A percentile compares a stretch with the other conserved stretches of the same genome.
These are phyloP conservation scores for Fragum fragum DNA, from an alignment of 2,888 invertebrate species.

Conservation along the genomic window DNA sequence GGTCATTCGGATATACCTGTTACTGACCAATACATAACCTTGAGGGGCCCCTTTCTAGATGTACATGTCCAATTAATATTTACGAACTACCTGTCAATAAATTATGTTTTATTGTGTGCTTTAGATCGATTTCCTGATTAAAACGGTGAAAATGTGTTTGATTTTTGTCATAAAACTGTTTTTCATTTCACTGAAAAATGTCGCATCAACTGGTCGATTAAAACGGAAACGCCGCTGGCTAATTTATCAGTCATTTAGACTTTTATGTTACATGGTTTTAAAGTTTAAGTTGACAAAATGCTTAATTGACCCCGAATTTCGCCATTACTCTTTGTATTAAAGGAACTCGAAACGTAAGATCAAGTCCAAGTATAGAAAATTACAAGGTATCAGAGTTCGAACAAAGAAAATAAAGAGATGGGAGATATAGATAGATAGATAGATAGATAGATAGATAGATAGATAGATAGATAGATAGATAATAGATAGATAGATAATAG, in stretches of 20 bases:
- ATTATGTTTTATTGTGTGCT: slow-evolving; percentile 29
- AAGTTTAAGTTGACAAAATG: too few relatives aligned
- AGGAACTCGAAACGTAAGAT: too few relatives aligned
- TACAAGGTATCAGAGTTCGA: too few relatives aligned
- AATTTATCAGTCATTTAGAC: background rate
- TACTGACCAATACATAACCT: background rate
- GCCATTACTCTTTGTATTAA: too few relatives aligned
- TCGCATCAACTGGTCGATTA: background rate
- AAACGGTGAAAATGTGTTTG: slow-evolving; percentile 5
- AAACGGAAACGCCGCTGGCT: background rate
- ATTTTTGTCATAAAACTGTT: slow-evolving; percentile 16
- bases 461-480: too few relatives aligned
- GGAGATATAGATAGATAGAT: too few relatives aligned
- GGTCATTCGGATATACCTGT: too few relatives aligned
- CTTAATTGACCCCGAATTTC: too few relatives aligned
- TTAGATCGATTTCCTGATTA: slow-evolving; percentile 31
- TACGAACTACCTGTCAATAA: slow-evolving; percentile 27
- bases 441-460: too few relatives aligned
- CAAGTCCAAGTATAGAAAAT: too few relatives aligned
- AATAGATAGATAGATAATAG: too few relatives aligned
- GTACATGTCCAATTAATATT: slow-evolving; percentile 18
- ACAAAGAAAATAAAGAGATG: too few relatives aligned
- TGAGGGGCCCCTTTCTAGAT: slow-evolving; percentile 1
- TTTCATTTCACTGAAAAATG: slow-evolving; percentile 22
- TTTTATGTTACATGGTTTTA: background rate